Conservation (phyloP, 2,113 vertebrate genomes). For the Elephas maximus region DNA sequence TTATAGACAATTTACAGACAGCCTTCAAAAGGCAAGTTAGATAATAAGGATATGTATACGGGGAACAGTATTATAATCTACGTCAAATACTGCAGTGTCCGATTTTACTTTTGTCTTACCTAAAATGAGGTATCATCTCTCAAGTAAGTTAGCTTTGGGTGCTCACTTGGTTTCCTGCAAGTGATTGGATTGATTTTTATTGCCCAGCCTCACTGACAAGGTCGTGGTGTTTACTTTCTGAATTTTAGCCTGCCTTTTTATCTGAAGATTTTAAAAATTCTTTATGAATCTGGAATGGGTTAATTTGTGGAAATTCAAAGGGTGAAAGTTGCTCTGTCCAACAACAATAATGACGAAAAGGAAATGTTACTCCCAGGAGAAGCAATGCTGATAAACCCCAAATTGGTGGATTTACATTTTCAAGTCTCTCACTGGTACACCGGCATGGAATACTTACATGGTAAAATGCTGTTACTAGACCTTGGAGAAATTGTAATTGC, state of each 20-base stretch:
- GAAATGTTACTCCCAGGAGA: constrained; percentile 50
- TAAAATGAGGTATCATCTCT: not conserved
- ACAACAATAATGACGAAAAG: not conserved
- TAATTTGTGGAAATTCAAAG: constrained; percentile 63
- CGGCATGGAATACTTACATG: constrained; percentile 70
- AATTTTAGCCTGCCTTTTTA: constrained; percentile 68
- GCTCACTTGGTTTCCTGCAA: constrained; percentile 9
- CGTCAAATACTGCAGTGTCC: constrained; percentile 10
- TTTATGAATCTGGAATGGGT: not conserved
- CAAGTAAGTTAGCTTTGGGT: not conserved
- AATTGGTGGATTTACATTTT: constrained; percentile 38
- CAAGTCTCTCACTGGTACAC: constrained; percentile 37
- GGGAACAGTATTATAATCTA: not conserved
- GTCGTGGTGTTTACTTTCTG: constrained; percentile 36
- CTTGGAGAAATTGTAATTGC: constrained; percentile 85
- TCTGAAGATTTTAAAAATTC: constrained; percentile 31
- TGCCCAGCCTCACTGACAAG: not conserved
- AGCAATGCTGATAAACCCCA: constrained; percentile 40
- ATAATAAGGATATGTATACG: not conserved
- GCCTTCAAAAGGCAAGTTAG: not conserved
- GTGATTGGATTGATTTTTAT: not conserved
- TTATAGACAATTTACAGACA: not conserved
- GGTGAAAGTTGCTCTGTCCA: constrained; percentile 52
- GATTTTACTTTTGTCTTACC: constrained; percentile 8
- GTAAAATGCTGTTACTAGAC: constrained; percentile 75